Conservation (phyloP, 2,113 vertebrate genomes). For the Eulacestoma nigropectus region DNA sequence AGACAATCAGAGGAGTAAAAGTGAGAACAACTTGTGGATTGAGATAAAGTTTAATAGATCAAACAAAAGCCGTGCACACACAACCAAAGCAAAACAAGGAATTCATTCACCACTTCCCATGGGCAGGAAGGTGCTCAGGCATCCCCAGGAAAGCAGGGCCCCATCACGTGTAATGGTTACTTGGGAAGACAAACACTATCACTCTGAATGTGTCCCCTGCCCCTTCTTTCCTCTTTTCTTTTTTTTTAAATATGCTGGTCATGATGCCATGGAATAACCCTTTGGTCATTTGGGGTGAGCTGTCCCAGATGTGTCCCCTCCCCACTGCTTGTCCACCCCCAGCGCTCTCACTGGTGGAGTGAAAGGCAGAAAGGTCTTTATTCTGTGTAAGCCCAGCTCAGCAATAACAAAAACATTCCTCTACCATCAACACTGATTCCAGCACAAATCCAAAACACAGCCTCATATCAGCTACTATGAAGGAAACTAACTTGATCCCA, state of each 20-base stretch:
- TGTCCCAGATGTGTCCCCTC: not conserved
- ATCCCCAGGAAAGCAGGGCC: not conserved
- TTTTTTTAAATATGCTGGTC: not conserved
- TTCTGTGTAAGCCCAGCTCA: not conserved
- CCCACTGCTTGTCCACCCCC: not conserved
- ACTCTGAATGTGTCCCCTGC: not conserved
- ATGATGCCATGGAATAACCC: not conserved
- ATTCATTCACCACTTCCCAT: not conserved
- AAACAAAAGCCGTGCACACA: not conserved
- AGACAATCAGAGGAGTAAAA: not conserved
- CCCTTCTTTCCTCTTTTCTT: not conserved
- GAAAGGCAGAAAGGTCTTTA: not conserved
- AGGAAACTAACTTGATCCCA: not conserved
- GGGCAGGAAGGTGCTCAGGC: not conserved
- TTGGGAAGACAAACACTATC: not conserved
- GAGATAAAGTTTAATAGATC: not conserved
- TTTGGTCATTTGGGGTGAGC: not conserved
- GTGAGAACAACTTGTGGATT: not conserved
- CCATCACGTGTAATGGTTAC: fast-evolving
- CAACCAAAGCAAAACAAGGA: not conserved
- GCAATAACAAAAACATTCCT: not conserved
- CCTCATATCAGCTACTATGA: not conserved
- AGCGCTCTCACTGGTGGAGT: not conserved
- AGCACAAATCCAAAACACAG: not conserved
- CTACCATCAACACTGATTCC: not conserved